Conservation (phyloP, 2,113 vertebrate genomes). For the Gallinago media region DNA sequence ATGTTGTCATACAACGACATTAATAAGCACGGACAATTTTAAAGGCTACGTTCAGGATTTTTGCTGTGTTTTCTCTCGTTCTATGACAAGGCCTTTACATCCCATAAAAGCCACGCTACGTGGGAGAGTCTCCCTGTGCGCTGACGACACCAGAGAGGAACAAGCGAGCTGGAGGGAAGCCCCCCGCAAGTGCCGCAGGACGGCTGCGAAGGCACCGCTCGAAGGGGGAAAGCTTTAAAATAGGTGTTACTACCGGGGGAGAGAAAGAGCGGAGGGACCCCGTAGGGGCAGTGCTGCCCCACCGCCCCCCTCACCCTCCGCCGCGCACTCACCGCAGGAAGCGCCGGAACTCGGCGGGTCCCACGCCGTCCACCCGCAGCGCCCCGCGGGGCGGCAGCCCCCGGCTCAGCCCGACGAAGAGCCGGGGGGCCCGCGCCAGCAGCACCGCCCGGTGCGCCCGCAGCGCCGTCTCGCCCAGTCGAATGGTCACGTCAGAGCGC, state of each 20-base stretch:
- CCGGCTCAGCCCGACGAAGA: background rate
- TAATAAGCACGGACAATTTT: background rate
- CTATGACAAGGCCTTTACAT: background rate
- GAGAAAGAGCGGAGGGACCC: too few species aligned
- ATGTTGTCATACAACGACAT: background rate
- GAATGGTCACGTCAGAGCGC: constrained; percentile 35
- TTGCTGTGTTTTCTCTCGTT: background rate
- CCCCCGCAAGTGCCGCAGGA: background rate
- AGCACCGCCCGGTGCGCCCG: constrained; percentile 78
- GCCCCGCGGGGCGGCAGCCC: background rate
- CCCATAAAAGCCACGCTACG: fast-evolving
- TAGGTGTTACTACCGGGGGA: background rate
- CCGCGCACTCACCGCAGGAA: constrained; percentile 85
- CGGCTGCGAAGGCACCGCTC: background rate
- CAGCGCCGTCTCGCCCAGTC: constrained; percentile 40
- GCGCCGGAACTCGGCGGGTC: background rate
- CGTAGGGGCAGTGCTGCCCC: fast-evolving
- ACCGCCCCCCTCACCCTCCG: background rate
- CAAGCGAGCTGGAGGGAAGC: background rate
- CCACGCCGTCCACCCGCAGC: background rate
- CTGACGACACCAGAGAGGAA: background rate
- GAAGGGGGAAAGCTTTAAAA: background rate
- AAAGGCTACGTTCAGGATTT: background rate
- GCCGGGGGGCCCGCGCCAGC: constrained; percentile 77
- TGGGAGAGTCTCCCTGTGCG: fast-evolving